These are phyloP conservation scores for Tetragonisca angustula DNA, from an alignment of 2,888 invertebrate species.

Conservation along the genomic window DNA sequence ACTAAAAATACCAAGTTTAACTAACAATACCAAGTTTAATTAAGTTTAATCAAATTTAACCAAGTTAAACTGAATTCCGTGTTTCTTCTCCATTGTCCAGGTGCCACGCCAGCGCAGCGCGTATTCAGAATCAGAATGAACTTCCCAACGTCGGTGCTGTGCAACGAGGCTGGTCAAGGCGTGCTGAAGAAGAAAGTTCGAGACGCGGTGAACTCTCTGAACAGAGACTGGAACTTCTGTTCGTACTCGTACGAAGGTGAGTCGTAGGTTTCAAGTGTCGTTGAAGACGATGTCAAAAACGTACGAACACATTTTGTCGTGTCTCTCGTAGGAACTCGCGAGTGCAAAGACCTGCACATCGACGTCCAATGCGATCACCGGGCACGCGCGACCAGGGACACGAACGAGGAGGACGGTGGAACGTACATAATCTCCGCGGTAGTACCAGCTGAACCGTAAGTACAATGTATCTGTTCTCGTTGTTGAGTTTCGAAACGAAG, in stretches of 20 bases:
- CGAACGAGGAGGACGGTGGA: conserved; percentile 89
- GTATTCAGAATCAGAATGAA: conserved; percentile 97
- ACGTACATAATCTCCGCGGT: conserved; percentile 93
- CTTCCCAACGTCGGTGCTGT: conserved; percentile 98
- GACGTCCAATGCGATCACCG: conserved; percentile 96
- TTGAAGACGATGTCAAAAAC: neutral
- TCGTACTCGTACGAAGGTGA: conserved; percentile 94
- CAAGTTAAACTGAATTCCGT: too few relatives aligned
- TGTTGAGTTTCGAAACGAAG: neutral
- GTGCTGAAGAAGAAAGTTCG: conserved; percentile 95
- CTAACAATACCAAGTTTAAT: too few relatives aligned
- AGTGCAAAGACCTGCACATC: conserved; percentile 95
- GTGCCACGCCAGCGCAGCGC: conserved; percentile 95
- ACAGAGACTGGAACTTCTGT: conserved; percentile 98
- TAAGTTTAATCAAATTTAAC: too few relatives aligned
- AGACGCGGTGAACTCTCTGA: conserved; percentile 94
- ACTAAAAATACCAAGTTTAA: too few relatives aligned
- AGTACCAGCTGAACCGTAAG: conserved; percentile 95
- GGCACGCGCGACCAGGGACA: conserved; percentile 83
- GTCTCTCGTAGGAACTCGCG: conserved; percentile 87
- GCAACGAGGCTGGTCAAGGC: conserved; percentile 97
- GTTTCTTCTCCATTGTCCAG: conserved; percentile 82
- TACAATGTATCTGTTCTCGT: conserved; percentile 67
- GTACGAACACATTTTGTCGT: too few relatives aligned
- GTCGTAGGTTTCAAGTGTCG: conserved; percentile 20